A percentile compares a stretch with the other conserved stretches of the same genome.
These are phyloP conservation scores for Scopus umbretta DNA, from an alignment of 2,113 vertebrate species.

Conservation along the genomic window DNA sequence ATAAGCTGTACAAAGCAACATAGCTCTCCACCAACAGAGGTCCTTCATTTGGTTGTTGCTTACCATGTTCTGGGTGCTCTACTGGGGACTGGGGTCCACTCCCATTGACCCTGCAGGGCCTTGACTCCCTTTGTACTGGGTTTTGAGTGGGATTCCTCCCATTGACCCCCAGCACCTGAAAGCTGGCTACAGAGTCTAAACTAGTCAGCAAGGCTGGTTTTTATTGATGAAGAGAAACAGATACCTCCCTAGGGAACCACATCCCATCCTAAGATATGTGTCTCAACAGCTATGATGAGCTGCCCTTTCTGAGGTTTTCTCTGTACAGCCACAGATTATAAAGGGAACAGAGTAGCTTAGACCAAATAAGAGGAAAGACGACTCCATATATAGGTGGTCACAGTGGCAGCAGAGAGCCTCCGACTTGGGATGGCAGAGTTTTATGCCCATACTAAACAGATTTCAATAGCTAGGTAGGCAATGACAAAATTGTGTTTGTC, in stretches of 20 bases:
- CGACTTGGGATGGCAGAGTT: background rate
- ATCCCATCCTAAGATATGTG: background rate
- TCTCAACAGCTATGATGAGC: background rate
- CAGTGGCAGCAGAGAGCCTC: background rate
- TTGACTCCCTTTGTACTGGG: background rate
- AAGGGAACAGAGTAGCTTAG: background rate
- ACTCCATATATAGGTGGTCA: background rate
- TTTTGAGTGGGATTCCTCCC: background rate
- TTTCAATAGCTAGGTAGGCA: background rate
- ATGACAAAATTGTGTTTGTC: background rate
- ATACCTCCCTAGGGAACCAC: background rate
- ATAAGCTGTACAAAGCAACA: background rate
- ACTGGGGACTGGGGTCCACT: background rate
- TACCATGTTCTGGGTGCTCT: background rate
- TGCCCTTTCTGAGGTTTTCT: constrained; percentile 21
- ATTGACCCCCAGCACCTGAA: background rate
- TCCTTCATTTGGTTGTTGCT: background rate
- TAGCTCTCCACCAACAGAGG: background rate
- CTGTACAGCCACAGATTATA: background rate
- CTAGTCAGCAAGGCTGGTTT: background rate
- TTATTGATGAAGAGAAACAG: constrained; percentile 8
- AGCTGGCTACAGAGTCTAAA: background rate
- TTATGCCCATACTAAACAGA: background rate
- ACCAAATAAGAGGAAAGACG: background rate
- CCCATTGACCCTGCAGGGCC: background rate